Evolutionary conservation across 2,113 vertebrate genomes (phyloP).

Genomic region (Grammomys surdaster): DNA sequence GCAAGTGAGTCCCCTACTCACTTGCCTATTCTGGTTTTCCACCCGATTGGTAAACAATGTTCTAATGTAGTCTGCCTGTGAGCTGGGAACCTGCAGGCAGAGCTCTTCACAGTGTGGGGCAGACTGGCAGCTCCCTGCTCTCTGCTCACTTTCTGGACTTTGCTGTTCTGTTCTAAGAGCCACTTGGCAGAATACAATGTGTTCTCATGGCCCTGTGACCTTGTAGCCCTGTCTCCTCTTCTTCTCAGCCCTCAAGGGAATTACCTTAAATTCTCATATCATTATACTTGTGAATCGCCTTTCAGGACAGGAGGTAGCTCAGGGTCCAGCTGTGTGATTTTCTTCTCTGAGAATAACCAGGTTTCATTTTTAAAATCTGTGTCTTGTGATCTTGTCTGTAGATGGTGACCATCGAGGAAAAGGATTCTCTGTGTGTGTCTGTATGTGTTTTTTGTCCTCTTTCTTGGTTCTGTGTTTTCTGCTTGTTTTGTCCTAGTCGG

Average conservation of each 20-base stretch:
- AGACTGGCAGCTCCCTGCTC: constrained; percentile 9
- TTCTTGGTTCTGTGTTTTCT: not conserved
- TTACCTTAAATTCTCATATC: constrained; percentile 17
- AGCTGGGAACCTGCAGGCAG: constrained; percentile 9
- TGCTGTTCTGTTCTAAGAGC: not conserved
- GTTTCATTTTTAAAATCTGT: constrained; percentile 31
- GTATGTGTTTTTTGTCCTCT: not conserved
- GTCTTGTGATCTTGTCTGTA: not conserved
- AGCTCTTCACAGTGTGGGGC: not conserved
- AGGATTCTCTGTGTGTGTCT: not conserved
- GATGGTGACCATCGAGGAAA: not conserved
- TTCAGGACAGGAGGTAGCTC: not conserved
- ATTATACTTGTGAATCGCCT: not conserved
- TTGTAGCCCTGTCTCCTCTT: not conserved
- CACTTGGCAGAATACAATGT: constrained; percentile 19
- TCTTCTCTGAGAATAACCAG: not conserved
- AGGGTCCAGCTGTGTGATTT: not conserved
- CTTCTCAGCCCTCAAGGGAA: not conserved
- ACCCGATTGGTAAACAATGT: constrained; percentile 66
- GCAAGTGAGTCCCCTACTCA: constrained; percentile 56
- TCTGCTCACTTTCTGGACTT: not conserved
- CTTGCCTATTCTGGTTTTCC: constrained; percentile 51
- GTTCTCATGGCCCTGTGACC: constrained; percentile 38
- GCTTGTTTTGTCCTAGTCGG: not conserved
- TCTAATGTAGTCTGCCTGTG: not conserved